A percentile compares a stretch with the other conserved stretches of the same genome.
These are phyloP conservation scores for Sebastes taczanowskii DNA, from an alignment of 2,797 vertebrate species.

Conservation along the genomic window DNA sequence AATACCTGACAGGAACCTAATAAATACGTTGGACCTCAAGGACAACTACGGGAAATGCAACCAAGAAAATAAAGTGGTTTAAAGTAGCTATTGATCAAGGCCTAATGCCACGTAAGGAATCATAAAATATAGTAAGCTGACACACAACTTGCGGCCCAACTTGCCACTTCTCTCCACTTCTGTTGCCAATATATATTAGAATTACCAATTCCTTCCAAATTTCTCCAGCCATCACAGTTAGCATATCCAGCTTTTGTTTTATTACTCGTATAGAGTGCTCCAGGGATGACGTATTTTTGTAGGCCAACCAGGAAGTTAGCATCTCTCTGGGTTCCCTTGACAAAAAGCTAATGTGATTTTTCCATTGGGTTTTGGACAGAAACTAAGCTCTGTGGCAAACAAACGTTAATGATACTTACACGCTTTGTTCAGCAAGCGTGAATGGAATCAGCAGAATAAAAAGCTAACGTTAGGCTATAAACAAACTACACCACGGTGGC, in stretches of 20 bases:
- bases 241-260: not conserved
- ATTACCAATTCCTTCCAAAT: not conserved
- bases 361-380: too few species aligned
- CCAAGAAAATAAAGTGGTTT: slow-evolving; percentile 3
- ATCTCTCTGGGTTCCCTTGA: too few species aligned
- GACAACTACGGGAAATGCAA: slow-evolving; percentile 4
- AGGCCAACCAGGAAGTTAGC: too few species aligned
- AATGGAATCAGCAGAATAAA: too few species aligned
- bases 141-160: not conserved
- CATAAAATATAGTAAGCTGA: not conserved
- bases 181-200: not conserved
- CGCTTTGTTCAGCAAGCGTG: too few species aligned
- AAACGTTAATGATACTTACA: too few species aligned
- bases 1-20: slow-evolving; percentile 16
- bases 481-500: too few species aligned
- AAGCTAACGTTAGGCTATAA: too few species aligned
- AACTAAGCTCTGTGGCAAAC: too few species aligned
- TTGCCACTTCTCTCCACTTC: not conserved
- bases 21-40: slow-evolving; percentile 13
- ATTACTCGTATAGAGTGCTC: too few species aligned
- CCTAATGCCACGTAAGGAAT: not conserved
- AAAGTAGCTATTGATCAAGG: slow-evolving; percentile 9
- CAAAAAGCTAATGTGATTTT: too few species aligned
- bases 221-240: not conserved
- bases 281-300: too few species aligned